Base-by-base conservation (phyloP, 2,113 vertebrate species). In the Ursus arctos region DNA sequence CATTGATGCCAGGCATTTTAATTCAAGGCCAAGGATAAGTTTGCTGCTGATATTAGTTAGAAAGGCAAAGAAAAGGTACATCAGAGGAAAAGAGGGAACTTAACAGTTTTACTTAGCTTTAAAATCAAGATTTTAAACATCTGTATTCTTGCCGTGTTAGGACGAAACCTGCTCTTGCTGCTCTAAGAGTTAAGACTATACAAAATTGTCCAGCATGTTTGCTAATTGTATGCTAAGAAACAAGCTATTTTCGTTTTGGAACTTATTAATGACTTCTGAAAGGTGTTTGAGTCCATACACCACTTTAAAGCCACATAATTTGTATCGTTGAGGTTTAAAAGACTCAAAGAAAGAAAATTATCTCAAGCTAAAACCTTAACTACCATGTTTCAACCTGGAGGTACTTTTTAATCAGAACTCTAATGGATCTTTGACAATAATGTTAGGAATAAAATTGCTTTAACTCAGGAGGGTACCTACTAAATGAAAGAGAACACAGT, bases 361-460 rank as follows among this genome's bases (percentile, higher is more conserved):
- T 96, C 89, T 96, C 61, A 84, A 80, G 76, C 51, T 97, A 96
- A 98, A 98, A 98, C 93, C 96, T 97, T 98, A 98, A 98, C 97
- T 96, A 97, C 97, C 77, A 98, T 88, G 74, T 96, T 97, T 98
- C 94, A 97, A 97, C 21, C 57, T 89, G 28, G 59, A 96, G 89
- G 36, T 96, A 81, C 21, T 94, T 97, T 97, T 94, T 76, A 97
- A 97, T 98, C 94, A 96, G 80, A 88, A 92, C 57, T 31, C 93
- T 98, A 98, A 98, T 97, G 96, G 96, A 97, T 96, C 92, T 90
- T 95, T 98, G 97, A 98, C 96, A 98, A 97, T 97, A 96, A 97
- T 85, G 82, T 84, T 88, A 84, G 69, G 83, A 97, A 95, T 79
- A 87, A 95, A 97, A 97, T 95, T 98, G 47, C 57, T 97, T 93